These are phyloP conservation scores for Neuroscelio doddi DNA, from an alignment of 2,888 invertebrate species.

Conservation along the genomic window DNA sequence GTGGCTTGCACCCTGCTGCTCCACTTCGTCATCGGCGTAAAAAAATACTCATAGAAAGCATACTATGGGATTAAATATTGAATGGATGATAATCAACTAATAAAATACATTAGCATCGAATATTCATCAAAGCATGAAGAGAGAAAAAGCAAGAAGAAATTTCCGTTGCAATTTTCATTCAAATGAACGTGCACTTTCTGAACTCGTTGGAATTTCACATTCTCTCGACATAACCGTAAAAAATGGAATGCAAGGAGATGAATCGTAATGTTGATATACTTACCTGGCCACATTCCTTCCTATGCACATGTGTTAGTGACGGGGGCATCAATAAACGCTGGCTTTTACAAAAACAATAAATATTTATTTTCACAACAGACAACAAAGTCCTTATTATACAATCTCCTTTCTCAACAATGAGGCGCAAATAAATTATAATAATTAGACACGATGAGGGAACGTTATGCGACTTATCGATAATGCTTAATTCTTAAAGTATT, in stretches of 20 bases:
- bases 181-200: no score
- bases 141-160: no score
- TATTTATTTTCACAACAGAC: constrained; percentile 65
- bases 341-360: constrained; percentile 61
- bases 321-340: constrained; percentile 4
- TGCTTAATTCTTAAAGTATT: background rate
- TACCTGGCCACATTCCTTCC: constrained; percentile 7
- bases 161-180: no score
- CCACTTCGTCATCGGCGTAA: constrained; percentile 26
- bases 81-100: background rate
- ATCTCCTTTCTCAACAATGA: constrained; percentile 34
- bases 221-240: background rate
- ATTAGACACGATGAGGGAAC: constrained; percentile 45
- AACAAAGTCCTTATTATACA: constrained; percentile 49
- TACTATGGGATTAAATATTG: background rate
- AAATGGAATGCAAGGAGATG: constrained; percentile 3
- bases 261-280: constrained; percentile 16
- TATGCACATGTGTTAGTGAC: background rate
- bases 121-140: constrained; percentile 26
- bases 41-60: background rate
- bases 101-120: constrained; percentile 15
- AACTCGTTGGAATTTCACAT: no score
- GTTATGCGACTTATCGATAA: constrained; percentile 30
- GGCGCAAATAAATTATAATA: constrained; percentile 53
- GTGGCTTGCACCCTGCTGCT: constrained; percentile 40